Conservation (phyloP, 1,140 invertebrate species). For the Solenopsis fugax region DNA sequence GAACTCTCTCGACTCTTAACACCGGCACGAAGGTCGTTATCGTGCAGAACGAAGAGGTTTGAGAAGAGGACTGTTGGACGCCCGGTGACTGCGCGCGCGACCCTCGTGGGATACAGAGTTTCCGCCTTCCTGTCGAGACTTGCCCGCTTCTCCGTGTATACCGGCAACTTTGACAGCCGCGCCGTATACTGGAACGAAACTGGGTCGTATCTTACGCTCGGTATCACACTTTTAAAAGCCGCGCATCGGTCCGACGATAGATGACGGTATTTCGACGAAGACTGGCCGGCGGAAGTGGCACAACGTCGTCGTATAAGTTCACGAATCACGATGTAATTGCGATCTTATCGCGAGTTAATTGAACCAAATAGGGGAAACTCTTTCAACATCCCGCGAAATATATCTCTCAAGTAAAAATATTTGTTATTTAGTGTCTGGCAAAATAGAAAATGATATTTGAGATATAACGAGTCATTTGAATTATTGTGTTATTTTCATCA, state of each 20-base stretch:
- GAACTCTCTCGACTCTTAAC: conserved; percentile 7
- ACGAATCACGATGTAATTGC: not conserved
- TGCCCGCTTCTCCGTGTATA: not conserved
- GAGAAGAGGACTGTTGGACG: conserved; percentile 29
- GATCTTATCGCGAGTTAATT: not conserved
- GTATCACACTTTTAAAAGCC: conserved; percentile 44
- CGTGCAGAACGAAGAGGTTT: conserved; percentile 36
- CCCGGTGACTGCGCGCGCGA: not conserved
- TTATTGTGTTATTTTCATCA: not conserved
- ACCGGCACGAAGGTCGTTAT: conserved; percentile 50
- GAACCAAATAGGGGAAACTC: not conserved
- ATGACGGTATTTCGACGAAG: not conserved
- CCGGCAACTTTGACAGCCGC: conserved; percentile 30
- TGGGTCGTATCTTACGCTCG: conserved; percentile 41
- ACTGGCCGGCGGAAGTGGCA: not conserved
- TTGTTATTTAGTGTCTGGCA: not conserved
- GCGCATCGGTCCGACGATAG: not conserved
- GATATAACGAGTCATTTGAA: not conserved
- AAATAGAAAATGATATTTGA: not conserved
- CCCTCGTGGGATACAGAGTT: conserved; percentile 21
- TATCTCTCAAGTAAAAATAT: not conserved
- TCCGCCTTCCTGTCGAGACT: conserved; percentile 34
- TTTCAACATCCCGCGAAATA: not conserved
- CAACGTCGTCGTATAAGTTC: not conserved
- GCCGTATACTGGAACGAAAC: conserved; percentile 46